Evolutionary conservation across 64 coral and sea anemone species (phyloP).

Genomic region (Dendrophyllia cribrosa): DNA sequence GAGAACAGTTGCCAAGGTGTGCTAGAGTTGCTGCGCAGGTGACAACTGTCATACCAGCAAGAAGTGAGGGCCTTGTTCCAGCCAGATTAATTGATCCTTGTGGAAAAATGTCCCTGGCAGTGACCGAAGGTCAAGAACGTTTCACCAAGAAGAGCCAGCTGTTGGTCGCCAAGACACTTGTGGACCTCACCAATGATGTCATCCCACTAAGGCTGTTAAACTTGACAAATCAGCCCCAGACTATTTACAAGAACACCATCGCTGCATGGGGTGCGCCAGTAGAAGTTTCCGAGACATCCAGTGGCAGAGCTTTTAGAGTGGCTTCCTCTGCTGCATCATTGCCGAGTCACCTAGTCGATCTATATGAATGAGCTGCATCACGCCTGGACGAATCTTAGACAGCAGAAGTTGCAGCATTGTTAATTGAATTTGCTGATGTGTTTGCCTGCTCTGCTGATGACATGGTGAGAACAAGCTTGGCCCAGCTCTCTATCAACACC

Average conservation of each 20-base stretch:
- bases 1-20: no score
- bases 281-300: background rate
- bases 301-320: background rate
- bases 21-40: no score
- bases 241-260: slow-evolving; percentile 3
- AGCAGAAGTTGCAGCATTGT: slow-evolving; percentile 3
- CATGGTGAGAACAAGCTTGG: slow-evolving; percentile 14
- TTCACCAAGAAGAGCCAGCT: slow-evolving; percentile 5
- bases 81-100: background rate
- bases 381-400: background rate
- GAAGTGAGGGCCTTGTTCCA: no score
- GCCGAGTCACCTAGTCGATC: background rate
- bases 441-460: background rate
- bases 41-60: no score
- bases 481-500: background rate
- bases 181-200: slow-evolving; percentile 2
- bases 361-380: background rate
- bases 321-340: background rate
- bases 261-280: slow-evolving; percentile 28
- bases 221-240: slow-evolving; percentile 13
- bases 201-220: slow-evolving; percentile 10
- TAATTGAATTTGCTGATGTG: slow-evolving; percentile 9
- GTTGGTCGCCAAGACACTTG: slow-evolving; percentile 42
- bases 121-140: background rate
- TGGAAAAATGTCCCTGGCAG: background rate